phyloP scores from a whole-genome alignment of 2,888 invertebrate genomes.

The Scaptomyza tumidula region DNA sequence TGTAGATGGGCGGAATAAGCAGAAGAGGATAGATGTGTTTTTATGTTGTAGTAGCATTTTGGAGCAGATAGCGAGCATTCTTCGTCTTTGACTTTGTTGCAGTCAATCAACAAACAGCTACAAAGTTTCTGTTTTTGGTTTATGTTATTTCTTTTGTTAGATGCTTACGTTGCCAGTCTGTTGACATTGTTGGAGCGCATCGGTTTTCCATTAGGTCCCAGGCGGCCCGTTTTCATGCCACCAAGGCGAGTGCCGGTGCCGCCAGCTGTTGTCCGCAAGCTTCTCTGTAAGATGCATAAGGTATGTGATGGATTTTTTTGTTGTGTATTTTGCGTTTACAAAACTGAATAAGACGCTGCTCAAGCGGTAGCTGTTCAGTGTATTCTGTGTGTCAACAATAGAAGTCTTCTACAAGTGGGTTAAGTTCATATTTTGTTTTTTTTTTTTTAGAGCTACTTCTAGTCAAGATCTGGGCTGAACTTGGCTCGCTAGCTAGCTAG shows the following conservation, averaged over 20 bases:
- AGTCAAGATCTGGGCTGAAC: conserved; percentile 26
- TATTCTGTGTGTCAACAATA: conserved; percentile 43
- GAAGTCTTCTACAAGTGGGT: conserved; percentile 51
- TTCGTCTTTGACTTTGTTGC: conserved; percentile 20
- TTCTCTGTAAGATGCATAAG: conserved; percentile 85
- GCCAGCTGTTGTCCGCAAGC: conserved; percentile 79
- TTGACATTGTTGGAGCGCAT: conserved; percentile 82
- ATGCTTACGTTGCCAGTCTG: conserved; percentile 84
- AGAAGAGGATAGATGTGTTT: conserved; percentile 64
- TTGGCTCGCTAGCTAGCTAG: conserved; percentile 14
- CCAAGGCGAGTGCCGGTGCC: conserved; percentile 67
- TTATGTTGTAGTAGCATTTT: conserved; percentile 53
- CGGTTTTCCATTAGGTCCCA: conserved; percentile 82
- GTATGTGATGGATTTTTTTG: conserved; percentile 63
- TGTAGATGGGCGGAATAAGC: conserved; percentile 61
- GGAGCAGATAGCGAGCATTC: conserved; percentile 33
- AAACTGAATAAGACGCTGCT: conserved; percentile 48
- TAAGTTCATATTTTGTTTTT: background rate
- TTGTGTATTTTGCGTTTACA: conserved; percentile 32
- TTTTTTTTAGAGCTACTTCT: conserved; percentile 28
- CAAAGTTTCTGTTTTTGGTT: conserved; percentile 27
- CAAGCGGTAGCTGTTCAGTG: conserved; percentile 42
- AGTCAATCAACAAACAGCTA: conserved; percentile 36
- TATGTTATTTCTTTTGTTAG: conserved; percentile 42
- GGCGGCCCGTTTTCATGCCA: conserved; percentile 80